Percentiles rank a stretch among this genome's conserved stretches.
Evolutionary conservation across 1,140 invertebrate genomes (phyloP).

Genomic region (Oppia nitens): DNA sequence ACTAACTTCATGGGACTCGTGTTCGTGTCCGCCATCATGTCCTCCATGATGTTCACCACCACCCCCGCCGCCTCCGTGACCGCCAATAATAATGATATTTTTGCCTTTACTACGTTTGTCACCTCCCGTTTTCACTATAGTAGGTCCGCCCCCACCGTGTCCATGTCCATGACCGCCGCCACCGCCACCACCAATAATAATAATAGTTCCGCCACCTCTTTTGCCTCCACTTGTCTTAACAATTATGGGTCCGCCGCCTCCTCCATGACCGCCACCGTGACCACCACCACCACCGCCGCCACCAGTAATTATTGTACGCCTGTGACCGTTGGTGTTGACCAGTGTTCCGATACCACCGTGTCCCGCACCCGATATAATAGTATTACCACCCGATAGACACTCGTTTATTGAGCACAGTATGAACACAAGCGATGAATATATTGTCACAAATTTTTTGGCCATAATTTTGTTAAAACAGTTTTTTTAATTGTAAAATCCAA

Average conservation of each 20-base stretch:
- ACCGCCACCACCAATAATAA: not conserved
- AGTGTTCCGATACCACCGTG: not conserved
- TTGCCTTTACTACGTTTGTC: not conserved
- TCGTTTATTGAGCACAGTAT: no score
- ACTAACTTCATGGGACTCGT: no score
- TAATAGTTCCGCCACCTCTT: no score
- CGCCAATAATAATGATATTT: not conserved
- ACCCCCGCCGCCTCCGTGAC: not conserved
- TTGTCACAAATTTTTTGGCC: no score
- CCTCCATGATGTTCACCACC: not conserved
- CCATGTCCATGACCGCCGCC: not conserved
- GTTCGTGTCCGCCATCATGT: not conserved
- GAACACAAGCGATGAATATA: no score
- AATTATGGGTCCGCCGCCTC: not conserved
- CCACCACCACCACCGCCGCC: not conserved
- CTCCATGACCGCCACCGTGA: not conserved
- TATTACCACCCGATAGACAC: no score
- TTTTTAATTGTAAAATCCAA: no score
- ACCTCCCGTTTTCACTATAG: not conserved
- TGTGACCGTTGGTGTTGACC: not conserved
- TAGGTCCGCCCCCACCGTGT: not conserved
- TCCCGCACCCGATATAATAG: no score
- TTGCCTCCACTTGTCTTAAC: not conserved
- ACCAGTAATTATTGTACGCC: not conserved
- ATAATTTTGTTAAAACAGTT: no score